Evolutionary conservation across 2,888 invertebrate species (phyloP).

Genomic region (Hyposoter dolosus): DNA sequence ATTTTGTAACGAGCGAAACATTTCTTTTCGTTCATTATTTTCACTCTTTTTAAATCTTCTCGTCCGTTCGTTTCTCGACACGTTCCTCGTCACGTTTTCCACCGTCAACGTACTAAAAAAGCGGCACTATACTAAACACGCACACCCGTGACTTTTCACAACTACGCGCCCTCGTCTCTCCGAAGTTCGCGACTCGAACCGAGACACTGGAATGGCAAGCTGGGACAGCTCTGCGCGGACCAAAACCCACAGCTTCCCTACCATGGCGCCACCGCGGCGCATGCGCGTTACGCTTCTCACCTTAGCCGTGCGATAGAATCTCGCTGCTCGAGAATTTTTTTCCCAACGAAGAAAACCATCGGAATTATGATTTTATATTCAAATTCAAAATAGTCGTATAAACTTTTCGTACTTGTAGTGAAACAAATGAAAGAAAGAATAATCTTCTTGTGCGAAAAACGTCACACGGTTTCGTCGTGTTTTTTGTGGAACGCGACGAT

Average conservation of each 20-base stretch:
- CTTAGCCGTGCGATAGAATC: background rate
- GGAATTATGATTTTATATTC: background rate
- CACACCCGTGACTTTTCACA: constrained; percentile 65
- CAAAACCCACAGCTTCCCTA: constrained; percentile 79
- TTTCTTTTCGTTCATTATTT: background rate
- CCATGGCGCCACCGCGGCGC: constrained; percentile 79
- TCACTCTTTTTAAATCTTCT: background rate
- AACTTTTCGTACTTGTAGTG: too few species aligned
- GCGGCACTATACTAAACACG: constrained; percentile 65
- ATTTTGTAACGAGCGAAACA: background rate
- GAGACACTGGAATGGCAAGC: constrained; percentile 81
- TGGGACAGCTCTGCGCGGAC: constrained; percentile 77
- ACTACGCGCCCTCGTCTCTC: constrained; percentile 70
- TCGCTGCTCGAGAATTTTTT: background rate
- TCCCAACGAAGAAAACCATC: background rate
- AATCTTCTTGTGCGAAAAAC: too few species aligned
- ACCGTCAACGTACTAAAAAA: constrained; percentile 58
- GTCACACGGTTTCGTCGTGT: too few species aligned
- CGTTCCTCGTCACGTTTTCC: constrained; percentile 29
- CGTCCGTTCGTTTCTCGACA: background rate
- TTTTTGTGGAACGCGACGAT: too few species aligned
- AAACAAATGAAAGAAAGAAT: too few species aligned
- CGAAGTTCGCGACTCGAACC: constrained; percentile 82
- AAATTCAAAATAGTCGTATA: too few species aligned
- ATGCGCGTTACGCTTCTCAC: constrained; percentile 76